A percentile compares a stretch with the other conserved stretches of the same genome.
Evolutionary conservation across 1,140 invertebrate species (phyloP).

Genomic region (Scaptomyza graminum): DNA sequence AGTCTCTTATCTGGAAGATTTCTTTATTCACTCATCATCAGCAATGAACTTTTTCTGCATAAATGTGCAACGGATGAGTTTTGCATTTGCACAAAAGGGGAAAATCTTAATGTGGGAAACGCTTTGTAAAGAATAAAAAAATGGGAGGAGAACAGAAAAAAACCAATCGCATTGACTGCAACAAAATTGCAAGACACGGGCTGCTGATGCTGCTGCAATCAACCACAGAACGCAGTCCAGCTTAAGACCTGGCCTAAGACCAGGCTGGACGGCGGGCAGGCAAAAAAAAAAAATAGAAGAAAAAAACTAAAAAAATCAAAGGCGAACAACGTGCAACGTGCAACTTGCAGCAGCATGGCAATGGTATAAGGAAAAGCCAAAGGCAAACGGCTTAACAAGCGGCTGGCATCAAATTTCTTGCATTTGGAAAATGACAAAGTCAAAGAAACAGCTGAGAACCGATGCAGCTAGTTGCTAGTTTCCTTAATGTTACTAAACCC

Average conservation of each 20-base stretch:
- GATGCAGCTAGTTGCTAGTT: conserved; percentile 38
- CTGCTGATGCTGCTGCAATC: conserved; percentile 16
- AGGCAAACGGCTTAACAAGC: conserved; percentile 52
- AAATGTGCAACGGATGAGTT: conserved; percentile 17
- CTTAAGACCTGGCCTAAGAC: conserved; percentile 16
- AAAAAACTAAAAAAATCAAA: conserved; percentile 15
- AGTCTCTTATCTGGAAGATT: background rate
- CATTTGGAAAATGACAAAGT: conserved; percentile 48
- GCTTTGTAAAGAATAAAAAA: conserved; percentile 13
- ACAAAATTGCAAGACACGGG: conserved; percentile 40
- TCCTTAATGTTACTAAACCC: conserved; percentile 42
- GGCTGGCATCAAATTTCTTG: conserved; percentile 54
- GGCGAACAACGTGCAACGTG: conserved; percentile 21
- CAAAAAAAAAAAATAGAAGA: background rate
- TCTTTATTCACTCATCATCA: background rate
- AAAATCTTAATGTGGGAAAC: conserved; percentile 48
- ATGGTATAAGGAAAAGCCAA: conserved; percentile 42
- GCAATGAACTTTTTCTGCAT: conserved; percentile 11
- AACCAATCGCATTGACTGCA: conserved; percentile 11
- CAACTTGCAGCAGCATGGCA: conserved; percentile 16
- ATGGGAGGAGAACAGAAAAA: background rate
- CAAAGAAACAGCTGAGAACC: conserved; percentile 8
- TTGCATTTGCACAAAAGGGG: conserved; percentile 12
- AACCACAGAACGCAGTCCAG: conserved; percentile 31
- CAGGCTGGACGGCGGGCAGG: background rate